Base-by-base conservation (phyloP, 2,113 vertebrate species). In the Asarcornis scutulata region DNA sequence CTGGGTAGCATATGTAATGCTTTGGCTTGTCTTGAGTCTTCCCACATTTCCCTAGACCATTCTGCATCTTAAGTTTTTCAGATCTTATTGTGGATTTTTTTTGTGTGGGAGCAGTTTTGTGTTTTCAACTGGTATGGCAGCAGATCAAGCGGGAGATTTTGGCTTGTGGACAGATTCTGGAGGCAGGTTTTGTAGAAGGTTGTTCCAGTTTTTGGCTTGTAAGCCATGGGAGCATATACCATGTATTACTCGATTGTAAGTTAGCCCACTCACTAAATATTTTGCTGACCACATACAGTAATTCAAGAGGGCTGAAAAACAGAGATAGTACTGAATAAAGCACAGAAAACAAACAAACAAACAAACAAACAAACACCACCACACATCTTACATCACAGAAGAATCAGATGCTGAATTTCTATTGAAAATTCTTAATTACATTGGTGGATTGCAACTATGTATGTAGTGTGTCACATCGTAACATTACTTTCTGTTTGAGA, bases 41-140 rank as follows among this genome's bases (percentile, higher is more conserved):
- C 95, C 95, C 97, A 97, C 80, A 9, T 97, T 97, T 94, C 40
- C 84, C 86, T 59, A 85, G 89, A 74, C 79, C 40, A 82, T 91
- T 95, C 82, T 64, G 40, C 66, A 67, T 96, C 82, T 95, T 94
- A 74, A 85, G 73, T 96, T 97, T 92, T 94, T 53, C 88, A 96
- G 80, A 96, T 90, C 60, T 89, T 86, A 78, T 67, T 97, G 92
- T 95, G 83, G 63, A 94, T 69, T 83, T 94, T 95, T n/a, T 95
- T 86, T 7, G 87, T 96, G 95, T 97, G 95, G 97, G 95, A 97
- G 95, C 73, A 94, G 92, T 83, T 96, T 84, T 97, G 79, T 97
- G 84, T 96, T 96, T 96, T 97, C 94, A 94, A 92, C 78, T 96
- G 88, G 88, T 97, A 78, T 96, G 94, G 97, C 95, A 96, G 82